Base-by-base conservation (phyloP, 1,140 invertebrate genomes). In the Drosophila prosaltans region DNA sequence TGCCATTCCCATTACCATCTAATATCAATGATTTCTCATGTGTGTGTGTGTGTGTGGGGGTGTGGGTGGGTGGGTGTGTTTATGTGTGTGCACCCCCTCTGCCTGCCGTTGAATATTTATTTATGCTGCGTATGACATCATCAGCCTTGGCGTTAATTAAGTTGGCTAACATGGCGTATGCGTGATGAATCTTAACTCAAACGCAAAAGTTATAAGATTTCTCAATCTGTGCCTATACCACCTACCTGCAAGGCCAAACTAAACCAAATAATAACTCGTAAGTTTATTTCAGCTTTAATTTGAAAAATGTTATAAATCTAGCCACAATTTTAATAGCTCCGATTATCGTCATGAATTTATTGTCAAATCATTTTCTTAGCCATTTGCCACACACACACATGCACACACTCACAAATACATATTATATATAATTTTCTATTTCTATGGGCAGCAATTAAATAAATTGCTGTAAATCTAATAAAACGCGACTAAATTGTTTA, bases 11-110 rank as follows among this genome's bases (percentile, higher is more conserved):
- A 55, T 67, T 70, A 51, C 62, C 58, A 51, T 67, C 72, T 70
- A 59, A 84, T 73, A 69, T 76, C 75, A 85, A 76, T 82, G 69
- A 82, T 76, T 76, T 69, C 41, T 65, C 72, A 75, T 78, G 43
- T 63, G 59, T 58, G 7, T 36, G 51, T 16, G 9, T 57, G 39
- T 55, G 62, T 45, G 55, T 66, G 43, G 59, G 11, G 10, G 30
- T 16, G 3, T 10, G 45, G n/a, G n/a, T 39, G 57, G 3, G 45
- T 24, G 41, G 5, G 24, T 41, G 36, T 39, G 30, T 30, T 8
- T n/a, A 32, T 57, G 16, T 1, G 45, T 26, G 21, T 51, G 21
- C 48, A 54, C 58, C 58, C 64, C 54, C 58, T 69, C 72, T 21
- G 65, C 32, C 45, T 40, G 39, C 36, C 24, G 8, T 24, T 72